Conservation (phyloP, 2,113 vertebrate genomes). For the Vanacampus margaritifer region DNA sequence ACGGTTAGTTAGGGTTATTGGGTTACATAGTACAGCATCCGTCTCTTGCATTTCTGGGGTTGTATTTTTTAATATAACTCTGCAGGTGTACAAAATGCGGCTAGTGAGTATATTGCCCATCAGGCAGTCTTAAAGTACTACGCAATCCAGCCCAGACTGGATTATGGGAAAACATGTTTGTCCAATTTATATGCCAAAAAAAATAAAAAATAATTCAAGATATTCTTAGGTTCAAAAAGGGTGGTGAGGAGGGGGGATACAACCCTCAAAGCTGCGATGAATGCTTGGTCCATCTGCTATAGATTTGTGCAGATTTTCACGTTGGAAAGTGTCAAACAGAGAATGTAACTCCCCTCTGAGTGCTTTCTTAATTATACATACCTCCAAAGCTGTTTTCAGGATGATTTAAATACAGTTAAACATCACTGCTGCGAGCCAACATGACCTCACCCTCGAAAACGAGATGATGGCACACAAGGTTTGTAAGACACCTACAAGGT, state of each 20-base stretch:
- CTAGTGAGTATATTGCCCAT: no score
- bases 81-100: background rate
- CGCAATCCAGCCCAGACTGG: background rate
- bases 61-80: background rate
- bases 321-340: constrained; percentile 28
- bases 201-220: background rate
- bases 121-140: background rate
- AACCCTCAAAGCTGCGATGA: constrained; percentile 29
- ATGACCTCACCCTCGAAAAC: constrained; percentile 26
- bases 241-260: background rate
- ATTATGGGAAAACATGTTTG: background rate
- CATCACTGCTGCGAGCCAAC: constrained; percentile 11
- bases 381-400: constrained; percentile 25
- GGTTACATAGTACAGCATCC: no score
- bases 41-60: no score
- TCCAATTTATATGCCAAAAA: background rate
- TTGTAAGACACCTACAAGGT: background rate
- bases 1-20: no score
- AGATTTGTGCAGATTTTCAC: constrained; percentile 23
- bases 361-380: constrained; percentile 7
- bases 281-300: constrained; percentile 44
- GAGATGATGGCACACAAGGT: constrained; percentile 29
- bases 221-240: background rate
- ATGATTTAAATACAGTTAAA: constrained; percentile 32
- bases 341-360: constrained; percentile 13